Evolutionary conservation across 2,888 invertebrate species (phyloP).

Genomic region (Lochmaea crataegi): DNA sequence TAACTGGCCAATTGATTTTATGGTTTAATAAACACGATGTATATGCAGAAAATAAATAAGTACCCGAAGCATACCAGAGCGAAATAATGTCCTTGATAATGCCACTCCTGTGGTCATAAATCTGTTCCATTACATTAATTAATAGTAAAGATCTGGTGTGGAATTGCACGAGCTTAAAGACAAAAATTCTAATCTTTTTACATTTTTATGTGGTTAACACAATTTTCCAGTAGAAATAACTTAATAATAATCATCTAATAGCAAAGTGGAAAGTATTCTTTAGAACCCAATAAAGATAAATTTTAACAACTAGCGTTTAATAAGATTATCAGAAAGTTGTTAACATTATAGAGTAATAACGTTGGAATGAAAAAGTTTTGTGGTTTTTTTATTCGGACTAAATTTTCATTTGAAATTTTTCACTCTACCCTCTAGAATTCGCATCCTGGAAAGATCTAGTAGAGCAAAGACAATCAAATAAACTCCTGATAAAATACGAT

Average conservation of each 20-base stretch:
- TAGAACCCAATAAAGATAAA: background rate
- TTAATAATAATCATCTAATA: background rate
- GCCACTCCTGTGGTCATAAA: constrained; percentile 18
- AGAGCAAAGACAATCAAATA: no score
- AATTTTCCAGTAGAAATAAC: background rate
- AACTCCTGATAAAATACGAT: no score
- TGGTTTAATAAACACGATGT: constrained; percentile 14
- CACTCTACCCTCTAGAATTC: no score
- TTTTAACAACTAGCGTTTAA: background rate
- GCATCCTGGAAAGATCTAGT: no score
- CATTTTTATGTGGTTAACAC: background rate
- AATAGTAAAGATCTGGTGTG: background rate
- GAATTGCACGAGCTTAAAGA: no score
- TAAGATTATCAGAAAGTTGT: no score
- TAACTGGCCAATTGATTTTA: background rate
- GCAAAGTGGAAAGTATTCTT: background rate
- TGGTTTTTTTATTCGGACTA: no score
- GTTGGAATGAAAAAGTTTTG: no score
- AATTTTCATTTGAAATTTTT: no score
- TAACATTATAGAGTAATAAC: no score
- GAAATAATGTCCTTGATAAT: constrained; percentile 21
- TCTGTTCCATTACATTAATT: constrained; percentile 10
- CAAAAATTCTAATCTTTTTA: background rate
- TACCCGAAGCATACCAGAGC: constrained; percentile 27
- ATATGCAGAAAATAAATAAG: constrained; percentile 19